Base-by-base conservation (phyloP, 2,113 vertebrate genomes). In the Dipodomys stephensi region DNA sequence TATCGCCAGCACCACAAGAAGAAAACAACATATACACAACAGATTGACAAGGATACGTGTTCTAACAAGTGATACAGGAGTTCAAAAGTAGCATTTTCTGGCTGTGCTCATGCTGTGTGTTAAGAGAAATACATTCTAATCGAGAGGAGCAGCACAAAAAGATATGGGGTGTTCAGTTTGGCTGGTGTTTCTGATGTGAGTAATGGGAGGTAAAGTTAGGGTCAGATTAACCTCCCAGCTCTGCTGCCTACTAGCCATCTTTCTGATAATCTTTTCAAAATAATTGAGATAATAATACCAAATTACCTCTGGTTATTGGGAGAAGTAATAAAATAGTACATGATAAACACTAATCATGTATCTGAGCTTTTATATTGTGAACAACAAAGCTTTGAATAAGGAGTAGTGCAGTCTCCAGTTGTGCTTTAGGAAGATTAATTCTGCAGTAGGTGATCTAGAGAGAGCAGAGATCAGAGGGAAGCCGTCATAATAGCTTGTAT, bases 161-260 rank as follows among this genome's bases (percentile, higher is more conserved):
- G 30, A 73, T 25, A 32, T 23, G 39, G 39, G 69, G 49, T 35
- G 73, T 93, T 92, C 67, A 53, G 19, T 95, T 83, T 81, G 23
- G 25, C 57, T 46, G 20, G 46, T 86, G 11, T 88, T 73, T 79
- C 10, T 93, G 16, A 91, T 81, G 87, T 12, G 30, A 77, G 19
- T 91, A 83, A 77, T 78, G 11, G n/a, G 81, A 92, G 27, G 88
- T 65, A 95, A 91, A 92, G 23, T 76, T 89, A 69, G 60, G 27
- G 15, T 69, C 76, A 88, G 86, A 67, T 69, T 92, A 49, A 49
- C 69, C 25, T 69, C 67, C 81, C 32, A 80, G 28, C 25, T 83
- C 49, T 88, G 28, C 1, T 28, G 32, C 39, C 73, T 64, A 68
- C 53, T 74, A 49, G 25, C 53, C 30, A 8, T 91, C 67, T 88